Evolutionary conservation across 2,888 invertebrate species (phyloP), one percentile per base, ranked within the genome.

Genomic region (Stenurella melanura): DNA sequence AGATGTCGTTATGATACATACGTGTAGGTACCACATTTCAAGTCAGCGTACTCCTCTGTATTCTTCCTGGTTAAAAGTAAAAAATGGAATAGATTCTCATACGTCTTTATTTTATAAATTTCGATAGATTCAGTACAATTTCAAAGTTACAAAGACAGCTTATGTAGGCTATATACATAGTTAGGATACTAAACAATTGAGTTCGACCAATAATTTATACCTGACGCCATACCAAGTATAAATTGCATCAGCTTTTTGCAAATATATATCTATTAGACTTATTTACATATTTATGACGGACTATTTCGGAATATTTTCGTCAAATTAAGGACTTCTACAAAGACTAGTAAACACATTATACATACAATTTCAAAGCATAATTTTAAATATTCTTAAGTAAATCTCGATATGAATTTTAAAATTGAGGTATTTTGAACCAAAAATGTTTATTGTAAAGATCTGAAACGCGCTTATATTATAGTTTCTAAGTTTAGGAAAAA

Each of bases 351-450:
- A 70, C 60, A n/a, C n/a, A 30, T 57, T 70, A 38, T 17, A 19
- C 19, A 58, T 42, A 42, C 60, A 60, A 42, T 58, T 12, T 26
- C 21, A 63, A 63, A 42, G 12, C 26, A 72, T 30, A 54, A 63
- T 72, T 72, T 63, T 18, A 54, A 72, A 72, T 63, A 72, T 26
- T 50, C 63, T 72, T 72, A 72, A 72, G 72, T 72, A 72, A 72
- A 72, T 72, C 72, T 63, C 63, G 60, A 26, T 21, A 42, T 60
- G 60, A 60, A 60, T 18, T 58, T 70, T 60, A 50, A 60, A 61
- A 38, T 42, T 58, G 9, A 38, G 57, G 30, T 57, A 69, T 17
- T 18, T 57, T 69, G 4, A 56, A 12, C 17, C 30, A 30, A 18
- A 60, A 60, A 38, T 54, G 21, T 69, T 70, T 60, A 60, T 42